Percentiles rank a stretch among this genome's conserved stretches.
These are phyloP conservation scores for Drosophila borborema DNA, from an alignment of 2,888 invertebrate species.

Conservation along the genomic window DNA sequence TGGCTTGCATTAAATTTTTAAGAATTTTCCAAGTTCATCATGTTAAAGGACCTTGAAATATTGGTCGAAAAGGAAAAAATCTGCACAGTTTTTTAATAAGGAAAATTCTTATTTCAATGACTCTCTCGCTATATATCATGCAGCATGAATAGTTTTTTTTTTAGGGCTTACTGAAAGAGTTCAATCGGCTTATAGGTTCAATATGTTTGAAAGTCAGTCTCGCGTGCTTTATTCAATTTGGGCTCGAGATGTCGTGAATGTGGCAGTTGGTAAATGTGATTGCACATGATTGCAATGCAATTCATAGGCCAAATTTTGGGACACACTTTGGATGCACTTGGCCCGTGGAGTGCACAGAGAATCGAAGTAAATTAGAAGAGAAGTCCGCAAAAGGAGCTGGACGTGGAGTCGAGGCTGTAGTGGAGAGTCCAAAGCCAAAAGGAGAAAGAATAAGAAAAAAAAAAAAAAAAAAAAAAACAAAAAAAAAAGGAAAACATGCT, in stretches of 20 bases:
- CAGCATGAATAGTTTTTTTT: not conserved
- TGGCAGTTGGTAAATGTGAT: constrained; percentile 22
- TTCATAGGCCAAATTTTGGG: constrained; percentile 56
- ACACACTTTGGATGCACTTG: constrained; percentile 16
- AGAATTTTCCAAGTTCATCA: no score
- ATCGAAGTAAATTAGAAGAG: constrained; percentile 73
- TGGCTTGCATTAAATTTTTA: no score
- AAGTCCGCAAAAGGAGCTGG: constrained; percentile 10
- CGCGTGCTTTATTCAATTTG: constrained; percentile 17
- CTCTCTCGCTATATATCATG: not conserved
- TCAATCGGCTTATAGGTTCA: not conserved
- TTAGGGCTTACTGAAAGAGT: not conserved
- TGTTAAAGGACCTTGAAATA: no score
- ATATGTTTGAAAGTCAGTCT: constrained; percentile 7
- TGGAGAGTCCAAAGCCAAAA: not conserved
- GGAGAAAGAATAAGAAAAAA: not conserved
- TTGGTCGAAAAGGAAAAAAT: no score
- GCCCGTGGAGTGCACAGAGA: constrained; percentile 24
- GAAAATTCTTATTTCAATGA: not conserved
- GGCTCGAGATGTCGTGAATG: constrained; percentile 6
- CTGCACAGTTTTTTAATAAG: no score
- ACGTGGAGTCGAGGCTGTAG: not conserved
- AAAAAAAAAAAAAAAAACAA: not conserved
- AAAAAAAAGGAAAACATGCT: constrained; percentile 37
- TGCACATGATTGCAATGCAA: constrained; percentile 29